These are phyloP conservation scores for Ciconia maguari DNA, from an alignment of 2,113 vertebrate genomes.

Conservation along the genomic window DNA sequence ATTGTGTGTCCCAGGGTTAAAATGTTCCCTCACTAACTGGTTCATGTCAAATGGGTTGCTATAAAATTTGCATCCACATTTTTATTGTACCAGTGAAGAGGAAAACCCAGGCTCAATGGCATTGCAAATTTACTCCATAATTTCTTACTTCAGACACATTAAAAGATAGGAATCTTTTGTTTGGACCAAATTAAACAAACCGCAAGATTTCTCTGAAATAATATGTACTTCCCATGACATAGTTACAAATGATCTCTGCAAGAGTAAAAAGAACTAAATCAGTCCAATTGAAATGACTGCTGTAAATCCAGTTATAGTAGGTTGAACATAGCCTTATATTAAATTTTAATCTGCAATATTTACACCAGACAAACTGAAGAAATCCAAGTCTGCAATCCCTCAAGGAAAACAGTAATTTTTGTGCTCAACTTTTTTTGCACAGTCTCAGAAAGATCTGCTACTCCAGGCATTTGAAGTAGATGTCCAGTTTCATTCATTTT, in stretches of 20 bases:
- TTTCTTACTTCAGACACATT: background rate
- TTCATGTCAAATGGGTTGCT: background rate
- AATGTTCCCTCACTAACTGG: background rate
- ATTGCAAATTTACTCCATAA: background rate
- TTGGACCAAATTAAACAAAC: background rate
- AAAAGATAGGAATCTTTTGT: background rate
- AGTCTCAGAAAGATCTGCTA: background rate
- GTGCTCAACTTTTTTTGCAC: background rate
- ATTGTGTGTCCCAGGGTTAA: background rate
- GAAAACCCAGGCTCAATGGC: background rate
- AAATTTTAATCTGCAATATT: background rate
- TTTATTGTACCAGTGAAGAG: background rate
- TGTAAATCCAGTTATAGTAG: background rate
- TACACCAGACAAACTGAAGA: background rate
- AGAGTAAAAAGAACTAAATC: background rate
- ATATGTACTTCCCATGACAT: background rate
- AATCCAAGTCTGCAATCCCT: background rate
- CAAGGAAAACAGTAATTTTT: background rate
- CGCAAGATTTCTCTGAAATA: background rate
- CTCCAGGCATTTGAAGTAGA: background rate
- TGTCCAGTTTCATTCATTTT: background rate
- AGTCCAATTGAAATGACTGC: background rate
- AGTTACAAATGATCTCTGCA: background rate
- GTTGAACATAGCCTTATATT: background rate
- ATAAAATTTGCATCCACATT: background rate